Base-by-base conservation (phyloP, 2,888 invertebrate species). In the Cataglyphis rosenhaueri region DNA sequence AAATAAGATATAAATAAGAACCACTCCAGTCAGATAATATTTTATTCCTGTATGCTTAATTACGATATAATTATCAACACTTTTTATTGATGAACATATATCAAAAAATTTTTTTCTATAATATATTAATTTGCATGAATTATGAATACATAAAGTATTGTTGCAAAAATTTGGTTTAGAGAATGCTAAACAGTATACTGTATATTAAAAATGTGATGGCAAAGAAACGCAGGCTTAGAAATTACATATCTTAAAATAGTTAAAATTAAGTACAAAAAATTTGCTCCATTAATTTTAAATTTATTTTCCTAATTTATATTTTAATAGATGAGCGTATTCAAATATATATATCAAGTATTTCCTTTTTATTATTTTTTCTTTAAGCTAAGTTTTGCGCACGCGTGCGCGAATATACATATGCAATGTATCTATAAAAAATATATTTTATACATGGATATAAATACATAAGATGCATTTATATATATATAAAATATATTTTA, bases 41-140 rank as follows among this genome's bases (percentile, higher is more conserved):
- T 52, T 52, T 52, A 52, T 52, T 2, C 0, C 5, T 55, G 1
- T 55, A 76, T 9, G 0, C n/a, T 35, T 55, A 5, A 38, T 66
- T 18, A 21, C 3, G 21, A 65, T 55, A 76, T 9, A 66, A 65
- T 35, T n/a, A n/a, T 76, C 55, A 75, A 65, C 25, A 41, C n/a
- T 65, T 64, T 15, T 75, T 66, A 76, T 65, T 38, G 2, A n/a
- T 29, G 55, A 38, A 18, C 38, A 21, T 18, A 3, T 6, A 32
- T 25, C 1, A 12, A 75, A 75, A 35, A 52, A 4, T 35, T 21
- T 35, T n/a, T 8, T 75, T 3, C 1, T 15, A 38, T 35, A 32
- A 62, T n/a, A 41, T 35, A 18, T 64, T 75, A 25, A 6, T 10
- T 25, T 18, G 5, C 25, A 1, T 48, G 52, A 18, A 38, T 75